Evolutionary conservation across 2,113 vertebrate species (phyloP).

Genomic region (Prinia subflava): DNA sequence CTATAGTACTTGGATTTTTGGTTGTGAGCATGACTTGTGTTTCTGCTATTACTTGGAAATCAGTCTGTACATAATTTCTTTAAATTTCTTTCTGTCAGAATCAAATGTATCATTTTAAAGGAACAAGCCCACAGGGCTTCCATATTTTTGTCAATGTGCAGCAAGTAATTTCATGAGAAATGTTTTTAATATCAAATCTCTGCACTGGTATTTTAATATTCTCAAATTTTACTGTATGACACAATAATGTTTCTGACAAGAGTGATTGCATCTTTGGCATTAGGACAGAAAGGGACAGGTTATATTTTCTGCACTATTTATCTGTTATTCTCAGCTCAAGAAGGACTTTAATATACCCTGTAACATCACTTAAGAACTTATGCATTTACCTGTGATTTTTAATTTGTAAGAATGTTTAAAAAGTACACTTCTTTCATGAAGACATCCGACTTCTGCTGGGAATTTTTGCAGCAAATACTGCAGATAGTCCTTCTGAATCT

Average conservation of each 20-base stretch:
- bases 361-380: background rate
- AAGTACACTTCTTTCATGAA: background rate
- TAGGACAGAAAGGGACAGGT: background rate
- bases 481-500: background rate
- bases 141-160: background rate
- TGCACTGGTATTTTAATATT: constrained; percentile 13
- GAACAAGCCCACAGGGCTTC: constrained; percentile 4
- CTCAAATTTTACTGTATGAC: background rate
- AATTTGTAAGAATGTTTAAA: background rate
- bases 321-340: background rate
- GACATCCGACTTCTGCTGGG: background rate
- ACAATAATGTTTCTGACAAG: background rate
- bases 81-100: background rate
- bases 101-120: background rate
- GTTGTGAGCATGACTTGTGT: background rate
- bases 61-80: background rate
- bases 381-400: background rate
- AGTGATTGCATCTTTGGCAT: background rate
- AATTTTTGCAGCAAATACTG: background rate
- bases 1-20: background rate
- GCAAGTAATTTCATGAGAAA: constrained; percentile 27
- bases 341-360: background rate
- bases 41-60: constrained; percentile 11
- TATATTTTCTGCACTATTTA: background rate
- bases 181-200: constrained; percentile 24